phyloP scores from a whole-genome alignment of 2,113 vertebrate species.

The Rostratula benghalensis region DNA sequence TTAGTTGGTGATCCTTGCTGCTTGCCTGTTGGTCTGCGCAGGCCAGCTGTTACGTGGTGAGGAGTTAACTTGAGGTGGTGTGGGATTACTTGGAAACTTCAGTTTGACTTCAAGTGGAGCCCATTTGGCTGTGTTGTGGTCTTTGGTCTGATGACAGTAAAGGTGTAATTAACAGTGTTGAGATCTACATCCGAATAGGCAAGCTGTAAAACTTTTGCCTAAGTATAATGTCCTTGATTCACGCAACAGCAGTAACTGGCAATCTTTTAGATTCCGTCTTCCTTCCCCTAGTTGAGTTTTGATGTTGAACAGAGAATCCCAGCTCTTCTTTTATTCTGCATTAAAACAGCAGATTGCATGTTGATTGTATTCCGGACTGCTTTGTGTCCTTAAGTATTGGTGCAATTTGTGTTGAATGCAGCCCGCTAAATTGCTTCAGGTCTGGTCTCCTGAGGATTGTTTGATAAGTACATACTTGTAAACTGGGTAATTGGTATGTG shows the following conservation, averaged over 20 bases:
- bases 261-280: background rate
- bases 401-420: background rate
- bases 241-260: background rate
- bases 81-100: background rate
- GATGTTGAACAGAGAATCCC: background rate
- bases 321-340: background rate
- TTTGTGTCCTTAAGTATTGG: background rate
- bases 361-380: background rate
- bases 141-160: background rate
- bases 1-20: background rate
- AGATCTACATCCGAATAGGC: background rate
- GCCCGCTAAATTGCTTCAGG: background rate
- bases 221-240: background rate
- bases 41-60: rapidly evolving
- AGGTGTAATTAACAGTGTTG: background rate
- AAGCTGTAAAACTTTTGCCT: background rate
- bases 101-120: background rate
- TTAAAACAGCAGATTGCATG: background rate
- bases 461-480: background rate
- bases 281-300: background rate
- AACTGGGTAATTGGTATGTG: background rate
- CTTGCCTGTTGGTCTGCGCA: background rate
- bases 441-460: background rate
- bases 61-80: background rate
- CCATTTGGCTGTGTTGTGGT: rapidly evolving